Base-by-base conservation (phyloP, 2,797 vertebrate genomes). In the Pelobates cultripes region DNA sequence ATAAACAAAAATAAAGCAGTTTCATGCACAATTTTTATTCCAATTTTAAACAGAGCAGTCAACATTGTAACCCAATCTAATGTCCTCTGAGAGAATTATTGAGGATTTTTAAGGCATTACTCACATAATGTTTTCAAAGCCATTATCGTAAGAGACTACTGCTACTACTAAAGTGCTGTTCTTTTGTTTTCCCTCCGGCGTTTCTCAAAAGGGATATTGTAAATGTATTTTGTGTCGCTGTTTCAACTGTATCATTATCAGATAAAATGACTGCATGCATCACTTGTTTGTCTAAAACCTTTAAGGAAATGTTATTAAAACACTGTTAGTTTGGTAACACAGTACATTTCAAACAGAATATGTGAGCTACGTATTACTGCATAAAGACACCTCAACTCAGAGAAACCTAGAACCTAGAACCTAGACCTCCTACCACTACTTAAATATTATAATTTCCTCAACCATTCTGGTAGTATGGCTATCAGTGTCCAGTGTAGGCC, bases 1-100 rank as follows among this genome's bases (percentile, higher is more conserved):
- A 47, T 47, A 47, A 47, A 4, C 13, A 57, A 57, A 57, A 57
- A 57, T 12, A 14, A 57, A 78, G 40, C 76, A 75, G 28, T 17
- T 83, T 85, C 83, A 71, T 82, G 87, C 86, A 86, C n/a, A 79
- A 2, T 57, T 3, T 74, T 6, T 81, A 43, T 64, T 44, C 70
- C 51, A 13, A 28, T 28, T 72, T 72, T 47, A 14, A 1, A 80
- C 75, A 66, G 73, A 43, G 47, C 74, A 71, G 28, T 78, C 77
- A 12, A 86, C 86, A 82, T 70, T 77, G 43, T n/a, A 75, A 71
- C 61, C 85, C 64, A 87, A 86, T 78, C n/a, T 3, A 0, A n/a
- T 85, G 47, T 4, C 81, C 7, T 81, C 71, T 51, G 40, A 73
- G 80, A 79, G 43, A 81, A 70, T 66, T 28, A 3, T 15, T 79